phyloP scores from a whole-genome alignment of 2,113 vertebrate genomes.

The Ctenodactylus gundi region DNA sequence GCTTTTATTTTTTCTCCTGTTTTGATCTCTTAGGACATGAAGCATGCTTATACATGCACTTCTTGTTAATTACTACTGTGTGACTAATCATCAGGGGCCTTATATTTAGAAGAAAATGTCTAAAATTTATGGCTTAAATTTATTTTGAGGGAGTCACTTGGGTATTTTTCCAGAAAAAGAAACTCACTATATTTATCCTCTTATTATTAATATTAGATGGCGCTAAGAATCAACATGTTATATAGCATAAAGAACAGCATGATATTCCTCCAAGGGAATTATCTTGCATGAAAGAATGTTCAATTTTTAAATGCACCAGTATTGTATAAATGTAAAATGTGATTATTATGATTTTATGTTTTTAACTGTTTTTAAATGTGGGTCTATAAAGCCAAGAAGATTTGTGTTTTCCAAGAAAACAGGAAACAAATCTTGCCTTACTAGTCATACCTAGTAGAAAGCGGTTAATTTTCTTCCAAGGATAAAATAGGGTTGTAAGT shows the following conservation, averaged over 20 bases:
- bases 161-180: slow-evolving; percentile 50
- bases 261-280: background rate
- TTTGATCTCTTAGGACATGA: background rate
- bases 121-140: slow-evolving; percentile 48
- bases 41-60: background rate
- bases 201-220: slow-evolving; percentile 42
- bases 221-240: background rate
- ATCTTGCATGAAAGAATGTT: background rate
- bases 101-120: slow-evolving; percentile 48
- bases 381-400: slow-evolving; percentile 28
- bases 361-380: slow-evolving; percentile 66
- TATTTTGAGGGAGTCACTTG: slow-evolving; percentile 16
- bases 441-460: slow-evolving; percentile 55
- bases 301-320: slow-evolving; percentile 2
- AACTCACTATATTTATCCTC: slow-evolving; percentile 31
- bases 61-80: slow-evolving; percentile 12
- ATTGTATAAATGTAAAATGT: background rate
- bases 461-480: slow-evolving; percentile 69
- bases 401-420: slow-evolving; percentile 42
- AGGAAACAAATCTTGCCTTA: slow-evolving; percentile 44
- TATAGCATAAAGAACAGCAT: background rate
- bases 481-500: slow-evolving; percentile 69
- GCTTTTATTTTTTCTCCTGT: background rate
- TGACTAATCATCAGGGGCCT: background rate
- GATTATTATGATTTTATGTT: slow-evolving; percentile 43